Evolutionary conservation across 2,113 vertebrate species (phyloP), one percentile per base, ranked within the genome.

Genomic region (Erythrolamprus reginae): DNA sequence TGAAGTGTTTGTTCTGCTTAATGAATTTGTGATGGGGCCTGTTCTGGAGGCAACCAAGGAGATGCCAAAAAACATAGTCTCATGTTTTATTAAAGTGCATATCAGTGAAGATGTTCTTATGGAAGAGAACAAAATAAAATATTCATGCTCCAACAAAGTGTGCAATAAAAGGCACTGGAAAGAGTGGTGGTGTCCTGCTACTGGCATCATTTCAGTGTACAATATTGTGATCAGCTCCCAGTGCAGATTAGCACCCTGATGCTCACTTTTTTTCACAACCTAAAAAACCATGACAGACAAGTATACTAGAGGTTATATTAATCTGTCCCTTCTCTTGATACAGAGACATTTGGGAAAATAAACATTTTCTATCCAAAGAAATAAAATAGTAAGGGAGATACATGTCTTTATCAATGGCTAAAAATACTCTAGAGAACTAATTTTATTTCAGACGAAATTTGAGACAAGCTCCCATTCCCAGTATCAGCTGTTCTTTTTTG

Each of bases 11-110:
- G 56, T 77, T 89, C 87, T 89, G 82, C 91, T 85, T 89, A 89
- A 91, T 91, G 88, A 91, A 91, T 77, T 58, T 77, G 58, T 70
- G 82, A 84, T 85, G 38, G 82, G 38, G 56, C 91, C 56, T 85
- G 21, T 86, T 86, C 58, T 61, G 86, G 42, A 85, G 13, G 83
- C 91, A 86, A 85, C 88, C 91, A 89, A 85, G 82, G 91, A 53
- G 82, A 53, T 89, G 87, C 82, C 87, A 70, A 85, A 85, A 87
- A 89, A 89, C 82, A 84, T 61, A 58, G 50, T 7, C 82, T 89
- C 58, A 89, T 91, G 58, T 89, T 91, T 86, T 91, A 89, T 91
- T 91, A 86, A 91, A 84, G 47, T 48, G 90, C n/a, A 52, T 65
- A 65, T 88, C 88, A 47, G 87, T 85, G 87, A 89, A 89, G 82